Evolutionary conservation across 2,113 vertebrate species (phyloP).

Genomic region (Paraplagusia blochii): DNA sequence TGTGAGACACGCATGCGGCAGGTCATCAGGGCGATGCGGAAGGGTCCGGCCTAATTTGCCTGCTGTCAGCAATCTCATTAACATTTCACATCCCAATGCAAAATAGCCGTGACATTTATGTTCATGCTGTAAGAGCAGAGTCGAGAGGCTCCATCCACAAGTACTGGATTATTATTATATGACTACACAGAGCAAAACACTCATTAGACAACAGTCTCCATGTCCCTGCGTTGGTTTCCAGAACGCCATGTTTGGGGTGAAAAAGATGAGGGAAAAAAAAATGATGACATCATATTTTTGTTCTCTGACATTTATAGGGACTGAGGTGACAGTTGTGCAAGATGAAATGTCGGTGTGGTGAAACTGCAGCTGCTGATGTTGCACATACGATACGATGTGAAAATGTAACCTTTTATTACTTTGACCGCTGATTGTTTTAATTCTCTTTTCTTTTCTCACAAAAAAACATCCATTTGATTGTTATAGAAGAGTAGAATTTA

Average conservation of each 20-base stretch:
- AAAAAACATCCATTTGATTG: too few species aligned
- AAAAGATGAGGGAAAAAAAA: background rate
- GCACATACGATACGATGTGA: background rate
- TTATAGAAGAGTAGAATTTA: too few species aligned
- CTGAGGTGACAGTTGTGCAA: conserved; percentile 25
- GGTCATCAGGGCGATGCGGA: background rate
- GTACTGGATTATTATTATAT: conserved; percentile 17
- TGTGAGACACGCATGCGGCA: background rate
- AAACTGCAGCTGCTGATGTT: background rate
- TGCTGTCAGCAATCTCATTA: conserved; percentile 28
- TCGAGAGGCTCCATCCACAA: conserved; percentile 1
- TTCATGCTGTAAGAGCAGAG: background rate
- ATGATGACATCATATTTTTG: conserved; percentile 23
- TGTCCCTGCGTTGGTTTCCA: conserved; percentile 25
- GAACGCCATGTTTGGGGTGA: conserved; percentile 18
- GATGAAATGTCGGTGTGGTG: conserved; percentile 3
- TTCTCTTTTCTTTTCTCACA: too few species aligned
- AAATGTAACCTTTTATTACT: too few species aligned
- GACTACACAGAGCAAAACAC: background rate
- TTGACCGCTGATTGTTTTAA: too few species aligned
- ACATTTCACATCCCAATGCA: conserved; percentile 22
- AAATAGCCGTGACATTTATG: conserved; percentile 45
- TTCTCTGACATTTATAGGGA: conserved; percentile 28
- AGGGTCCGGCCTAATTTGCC: background rate
- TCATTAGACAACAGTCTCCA: background rate